These are phyloP conservation scores for Pteropus rufus DNA, from an alignment of 2,797 vertebrate species.

Conservation along the genomic window DNA sequence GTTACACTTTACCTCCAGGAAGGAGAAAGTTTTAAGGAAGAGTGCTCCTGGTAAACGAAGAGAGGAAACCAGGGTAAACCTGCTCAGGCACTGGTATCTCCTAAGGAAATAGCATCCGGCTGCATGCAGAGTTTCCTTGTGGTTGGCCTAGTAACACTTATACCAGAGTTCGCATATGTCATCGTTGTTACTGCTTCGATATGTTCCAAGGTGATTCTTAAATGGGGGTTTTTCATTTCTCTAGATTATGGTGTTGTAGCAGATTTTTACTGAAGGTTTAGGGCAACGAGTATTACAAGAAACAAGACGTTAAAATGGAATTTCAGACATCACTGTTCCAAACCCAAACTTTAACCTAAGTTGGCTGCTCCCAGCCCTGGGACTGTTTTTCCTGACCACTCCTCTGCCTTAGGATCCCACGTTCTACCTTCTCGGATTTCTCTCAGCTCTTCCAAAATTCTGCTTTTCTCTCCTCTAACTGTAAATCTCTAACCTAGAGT, in stretches of 20 bases:
- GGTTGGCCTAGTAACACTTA: background rate
- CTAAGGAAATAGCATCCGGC: background rate
- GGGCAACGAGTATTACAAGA: background rate
- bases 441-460: background rate
- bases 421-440: background rate
- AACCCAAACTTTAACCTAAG: background rate
- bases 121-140: background rate
- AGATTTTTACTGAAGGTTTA: background rate
- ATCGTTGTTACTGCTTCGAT: background rate
- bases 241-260: background rate
- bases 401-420: background rate
- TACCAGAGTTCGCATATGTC: background rate
- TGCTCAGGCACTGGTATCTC: background rate
- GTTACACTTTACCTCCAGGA: slow-evolving; percentile 84
- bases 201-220: background rate
- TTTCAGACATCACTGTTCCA: background rate
- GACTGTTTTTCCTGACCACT: background rate
- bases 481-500: background rate
- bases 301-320: background rate
- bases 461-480: background rate
- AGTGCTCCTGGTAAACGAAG: background rate
- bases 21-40: background rate
- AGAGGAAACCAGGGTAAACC: background rate
- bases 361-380: background rate
- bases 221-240: background rate